A percentile compares a stretch with the other conserved stretches of the same genome.
These are phyloP conservation scores for Sussaba pulchella DNA, from an alignment of 2,888 invertebrate genomes.

Conservation along the genomic window DNA sequence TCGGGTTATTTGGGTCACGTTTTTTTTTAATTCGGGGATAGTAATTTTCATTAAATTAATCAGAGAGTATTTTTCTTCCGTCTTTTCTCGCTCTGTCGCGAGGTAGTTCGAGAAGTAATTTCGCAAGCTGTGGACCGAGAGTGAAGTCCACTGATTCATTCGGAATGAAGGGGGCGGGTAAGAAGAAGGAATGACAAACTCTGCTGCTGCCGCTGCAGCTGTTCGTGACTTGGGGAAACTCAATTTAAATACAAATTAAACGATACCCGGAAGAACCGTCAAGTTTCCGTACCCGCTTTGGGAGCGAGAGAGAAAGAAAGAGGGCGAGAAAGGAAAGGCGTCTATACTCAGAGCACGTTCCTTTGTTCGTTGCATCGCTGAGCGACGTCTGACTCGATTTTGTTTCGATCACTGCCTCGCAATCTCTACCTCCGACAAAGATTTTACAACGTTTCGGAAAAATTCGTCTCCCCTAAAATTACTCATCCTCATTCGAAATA, in stretches of 20 bases:
- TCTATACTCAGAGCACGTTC: constrained; percentile 13
- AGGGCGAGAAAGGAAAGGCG: not conserved
- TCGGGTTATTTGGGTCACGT: not conserved
- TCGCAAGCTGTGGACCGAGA: constrained; percentile 42
- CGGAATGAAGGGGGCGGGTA: not conserved
- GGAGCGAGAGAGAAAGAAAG: not conserved
- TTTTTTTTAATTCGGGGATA: not conserved
- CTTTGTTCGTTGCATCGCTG: constrained; percentile 40
- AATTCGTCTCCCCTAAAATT: too few relatives aligned
- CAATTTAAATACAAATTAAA: constrained; percentile 80
- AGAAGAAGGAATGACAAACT: constrained; percentile 23
- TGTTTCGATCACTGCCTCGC: constrained; percentile 41
- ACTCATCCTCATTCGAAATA: too few relatives aligned
- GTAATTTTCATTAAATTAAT: not conserved
- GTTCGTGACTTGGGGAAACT: constrained; percentile 63
- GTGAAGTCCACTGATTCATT: constrained; percentile 42
- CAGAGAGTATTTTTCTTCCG: not conserved
- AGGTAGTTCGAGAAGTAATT: constrained; percentile 36
- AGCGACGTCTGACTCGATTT: constrained; percentile 38
- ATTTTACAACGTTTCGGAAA: not conserved
- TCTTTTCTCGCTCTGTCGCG: constrained; percentile 40
- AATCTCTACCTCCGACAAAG: constrained; percentile 32
- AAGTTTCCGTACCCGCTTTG: constrained; percentile 14
- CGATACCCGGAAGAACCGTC: constrained; percentile 66
- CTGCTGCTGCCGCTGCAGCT: constrained; percentile 36